Percentiles rank a stretch among this genome's conserved stretches.
Conservation (phyloP, 2,113 vertebrate genomes). For the Rhombomys opimus region DNA sequence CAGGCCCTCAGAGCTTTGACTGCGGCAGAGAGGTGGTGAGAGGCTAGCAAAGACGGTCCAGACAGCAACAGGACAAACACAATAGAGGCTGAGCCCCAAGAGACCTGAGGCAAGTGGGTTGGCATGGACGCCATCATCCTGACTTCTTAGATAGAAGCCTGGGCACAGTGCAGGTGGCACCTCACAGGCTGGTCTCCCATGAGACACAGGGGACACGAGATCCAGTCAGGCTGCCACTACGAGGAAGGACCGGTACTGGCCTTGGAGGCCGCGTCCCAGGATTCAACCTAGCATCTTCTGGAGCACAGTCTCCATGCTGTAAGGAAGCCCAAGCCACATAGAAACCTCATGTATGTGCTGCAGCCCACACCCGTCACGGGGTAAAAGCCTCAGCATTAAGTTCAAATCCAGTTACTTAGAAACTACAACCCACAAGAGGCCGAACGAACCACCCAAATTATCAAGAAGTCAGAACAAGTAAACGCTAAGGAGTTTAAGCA, state of each 20-base stretch:
- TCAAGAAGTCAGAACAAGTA: background rate
- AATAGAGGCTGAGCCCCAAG: too few relatives aligned
- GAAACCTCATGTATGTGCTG: background rate
- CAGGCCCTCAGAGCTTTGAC: background rate
- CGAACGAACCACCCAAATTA: background rate
- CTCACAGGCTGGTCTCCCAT: background rate
- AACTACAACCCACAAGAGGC: background rate
- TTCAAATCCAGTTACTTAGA: background rate
- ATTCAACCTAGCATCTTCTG: background rate
- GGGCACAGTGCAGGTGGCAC: background rate
- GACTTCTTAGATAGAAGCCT: too few relatives aligned
- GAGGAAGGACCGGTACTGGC: background rate
- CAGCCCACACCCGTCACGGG: background rate
- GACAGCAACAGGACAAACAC: background rate
- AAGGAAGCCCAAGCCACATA: conserved; percentile 36
- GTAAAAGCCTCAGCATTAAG: background rate
- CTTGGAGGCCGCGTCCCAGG: background rate
- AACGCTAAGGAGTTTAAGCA: background rate
- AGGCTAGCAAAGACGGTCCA: background rate
- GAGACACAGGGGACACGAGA: background rate
- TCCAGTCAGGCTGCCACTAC: background rate
- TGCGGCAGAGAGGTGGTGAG: too few relatives aligned
- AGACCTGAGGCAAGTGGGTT: background rate
- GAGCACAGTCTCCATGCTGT: background rate
- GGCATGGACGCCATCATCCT: background rate